Evolutionary conservation across 2,113 vertebrate genomes (phyloP).

Genomic region (Heterotis niloticus): DNA sequence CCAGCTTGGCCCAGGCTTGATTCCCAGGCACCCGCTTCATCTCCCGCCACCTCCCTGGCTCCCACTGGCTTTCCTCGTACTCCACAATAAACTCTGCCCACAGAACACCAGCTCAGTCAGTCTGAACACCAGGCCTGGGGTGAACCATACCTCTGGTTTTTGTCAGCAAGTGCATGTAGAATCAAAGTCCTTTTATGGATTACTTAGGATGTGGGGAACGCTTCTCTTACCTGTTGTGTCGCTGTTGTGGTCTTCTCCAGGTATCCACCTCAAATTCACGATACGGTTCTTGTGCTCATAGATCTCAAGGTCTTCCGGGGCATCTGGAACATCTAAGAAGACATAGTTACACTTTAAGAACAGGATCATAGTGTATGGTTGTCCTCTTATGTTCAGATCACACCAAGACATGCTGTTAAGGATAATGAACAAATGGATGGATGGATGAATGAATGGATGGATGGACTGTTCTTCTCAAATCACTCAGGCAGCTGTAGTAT

Average conservation of each 20-base stretch:
- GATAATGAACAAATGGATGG: too few relatives aligned
- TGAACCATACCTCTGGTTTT: not conserved
- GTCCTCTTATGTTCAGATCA: too few relatives aligned
- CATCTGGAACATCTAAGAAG: conserved; percentile 78
- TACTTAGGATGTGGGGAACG: not conserved
- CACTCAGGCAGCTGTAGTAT: too few relatives aligned
- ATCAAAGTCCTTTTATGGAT: not conserved
- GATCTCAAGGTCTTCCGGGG: conserved; percentile 74
- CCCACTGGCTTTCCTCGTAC: conserved; percentile 78
- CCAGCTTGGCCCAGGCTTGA: conserved; percentile 58
- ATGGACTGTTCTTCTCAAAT: too few relatives aligned
- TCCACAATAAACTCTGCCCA: conserved; percentile 82
- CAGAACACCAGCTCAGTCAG: conserved; percentile 29
- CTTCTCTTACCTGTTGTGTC: conserved; percentile 71
- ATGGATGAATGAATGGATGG: too few relatives aligned
- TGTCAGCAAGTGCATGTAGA: not conserved
- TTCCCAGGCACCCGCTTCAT: conserved; percentile 64
- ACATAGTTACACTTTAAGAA: conserved; percentile 17
- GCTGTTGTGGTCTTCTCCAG: conserved; percentile 81
- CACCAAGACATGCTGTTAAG: too few relatives aligned
- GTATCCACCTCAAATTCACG: conserved; percentile 80
- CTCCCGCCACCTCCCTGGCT: conserved; percentile 80
- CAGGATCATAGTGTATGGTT: not conserved
- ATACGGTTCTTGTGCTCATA: conserved; percentile 75
- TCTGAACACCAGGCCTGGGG: not conserved